phyloP scores from a whole-genome alignment of 2,797 vertebrate genomes.

The Babyrousa celebensis region DNA sequence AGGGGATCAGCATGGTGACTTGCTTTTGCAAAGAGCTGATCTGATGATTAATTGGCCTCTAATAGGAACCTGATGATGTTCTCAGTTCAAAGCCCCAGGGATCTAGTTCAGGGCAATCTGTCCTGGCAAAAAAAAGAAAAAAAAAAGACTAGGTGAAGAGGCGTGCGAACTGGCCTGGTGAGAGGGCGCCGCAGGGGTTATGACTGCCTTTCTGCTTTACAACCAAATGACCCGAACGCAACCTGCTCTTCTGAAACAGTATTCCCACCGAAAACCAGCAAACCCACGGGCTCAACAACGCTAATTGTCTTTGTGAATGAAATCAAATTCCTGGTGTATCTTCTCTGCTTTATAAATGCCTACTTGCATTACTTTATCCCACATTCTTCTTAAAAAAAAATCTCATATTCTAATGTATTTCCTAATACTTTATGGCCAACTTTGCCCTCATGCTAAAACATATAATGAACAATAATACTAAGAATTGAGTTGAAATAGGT shows the following conservation, averaged over 20 bases:
- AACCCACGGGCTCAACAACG: not conserved
- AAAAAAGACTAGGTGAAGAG: conserved; percentile 48
- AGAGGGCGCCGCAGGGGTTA: not conserved
- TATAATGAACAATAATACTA: conserved; percentile 39
- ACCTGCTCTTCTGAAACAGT: conserved; percentile 38
- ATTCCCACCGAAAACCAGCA: conserved; percentile 4
- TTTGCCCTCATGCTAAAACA: conserved; percentile 45
- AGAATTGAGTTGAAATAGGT: conserved; percentile 59
- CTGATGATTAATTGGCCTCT: conserved; percentile 81
- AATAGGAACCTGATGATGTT: conserved; percentile 72
- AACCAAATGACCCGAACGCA: conserved; percentile 16
- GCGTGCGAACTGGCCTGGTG: not conserved
- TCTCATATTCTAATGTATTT: conserved; percentile 35
- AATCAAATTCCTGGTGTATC: conserved; percentile 54
- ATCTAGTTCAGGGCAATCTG: conserved; percentile 39
- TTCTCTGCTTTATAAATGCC: conserved; percentile 40
- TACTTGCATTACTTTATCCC: conserved; percentile 58
- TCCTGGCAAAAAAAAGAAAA: not conserved
- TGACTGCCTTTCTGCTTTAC: conserved; percentile 61
- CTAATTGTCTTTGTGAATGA: conserved; percentile 19
- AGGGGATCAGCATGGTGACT: conserved; percentile 70
- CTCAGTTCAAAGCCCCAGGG: conserved; percentile 72
- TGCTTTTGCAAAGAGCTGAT: conserved; percentile 75
- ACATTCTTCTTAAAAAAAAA: not conserved
- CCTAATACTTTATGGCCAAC: conserved; percentile 51